Conservation (phyloP, 2,113 vertebrate genomes). For the Platysteira castanea region DNA sequence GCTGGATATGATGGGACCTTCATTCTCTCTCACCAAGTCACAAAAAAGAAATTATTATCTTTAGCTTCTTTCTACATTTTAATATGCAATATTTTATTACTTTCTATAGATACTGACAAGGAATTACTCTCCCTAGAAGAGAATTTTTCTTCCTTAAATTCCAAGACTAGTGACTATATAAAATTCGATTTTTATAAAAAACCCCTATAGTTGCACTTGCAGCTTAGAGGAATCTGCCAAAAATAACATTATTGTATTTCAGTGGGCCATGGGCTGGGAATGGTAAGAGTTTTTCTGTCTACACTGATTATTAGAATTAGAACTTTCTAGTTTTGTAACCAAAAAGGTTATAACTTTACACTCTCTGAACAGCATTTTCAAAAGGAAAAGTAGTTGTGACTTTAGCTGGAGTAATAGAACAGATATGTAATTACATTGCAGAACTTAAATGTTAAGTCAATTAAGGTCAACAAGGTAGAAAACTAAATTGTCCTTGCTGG, state of each 20-base stretch:
- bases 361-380: neutral
- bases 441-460: neutral
- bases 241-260: neutral
- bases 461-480: neutral
- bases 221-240: neutral
- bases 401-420: neutral
- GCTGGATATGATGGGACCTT: rapidly evolving
- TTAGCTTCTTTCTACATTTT: neutral
- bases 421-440: neutral
- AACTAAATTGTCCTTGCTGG: neutral
- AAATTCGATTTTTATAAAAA: neutral
- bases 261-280: neutral
- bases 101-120: neutral
- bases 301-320: neutral
- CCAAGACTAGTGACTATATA: neutral
- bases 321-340: neutral
- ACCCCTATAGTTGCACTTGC: rapidly evolving
- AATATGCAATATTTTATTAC: neutral
- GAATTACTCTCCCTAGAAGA: neutral
- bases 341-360: neutral
- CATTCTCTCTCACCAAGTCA: neutral
- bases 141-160: neutral
- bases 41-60: neutral
- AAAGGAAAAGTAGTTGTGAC: neutral
- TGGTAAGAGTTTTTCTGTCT: neutral